Base-by-base conservation (phyloP, 2,888 invertebrate species). In the Mythimna vitellina region DNA sequence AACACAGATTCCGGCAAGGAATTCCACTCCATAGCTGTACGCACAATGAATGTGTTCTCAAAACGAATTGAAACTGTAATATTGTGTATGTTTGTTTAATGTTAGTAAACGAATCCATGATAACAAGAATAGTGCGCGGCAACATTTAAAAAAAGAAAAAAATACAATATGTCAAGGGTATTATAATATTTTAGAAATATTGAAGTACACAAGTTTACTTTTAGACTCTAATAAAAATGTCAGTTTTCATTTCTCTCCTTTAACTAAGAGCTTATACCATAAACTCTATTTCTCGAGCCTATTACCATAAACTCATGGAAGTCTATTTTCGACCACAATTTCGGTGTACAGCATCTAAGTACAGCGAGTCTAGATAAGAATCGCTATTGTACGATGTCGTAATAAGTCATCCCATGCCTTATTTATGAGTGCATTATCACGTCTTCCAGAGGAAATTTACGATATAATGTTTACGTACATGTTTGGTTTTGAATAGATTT, bases 381-480 rank as follows among this genome's bases (percentile, higher is more conserved):
- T 87, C 84, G 80, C 86, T 84, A 87, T 89, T 89, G 89, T 89
- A 62, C 65, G 62, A 53, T 76, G 78, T 81, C 77, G 76, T 69
- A 74, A 84, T 84, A 84, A 86, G 67, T 84, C 84, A 84, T 84
- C 71, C 76, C 69, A 62, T 60, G 51, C 63, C 61, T 86, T 90
- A 91, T 92, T 92, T 92, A 92, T 91, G 78, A 84, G 73, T 71
- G 88, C 79, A 89, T 91, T 91, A 91, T 91, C 87, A 89, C 88
- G 87, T 84, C 84, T 64, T 84, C 80, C 53, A 49, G 32, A 25
- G 73, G 60, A 86, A 81, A 84, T 84, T 86, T 86, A 84, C 82
- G 67, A 79, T 54, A 79, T 65, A 73, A 75, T 81, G 75, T 86
- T 84, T 81, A 81, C 86, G 72, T 81, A 61, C 67, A 68, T 80